A percentile compares a stretch with the other conserved stretches of the same genome.
These are phyloP conservation scores for Antechinus stuartii DNA, from an alignment of 2,113 vertebrate species.

Conservation along the genomic window DNA sequence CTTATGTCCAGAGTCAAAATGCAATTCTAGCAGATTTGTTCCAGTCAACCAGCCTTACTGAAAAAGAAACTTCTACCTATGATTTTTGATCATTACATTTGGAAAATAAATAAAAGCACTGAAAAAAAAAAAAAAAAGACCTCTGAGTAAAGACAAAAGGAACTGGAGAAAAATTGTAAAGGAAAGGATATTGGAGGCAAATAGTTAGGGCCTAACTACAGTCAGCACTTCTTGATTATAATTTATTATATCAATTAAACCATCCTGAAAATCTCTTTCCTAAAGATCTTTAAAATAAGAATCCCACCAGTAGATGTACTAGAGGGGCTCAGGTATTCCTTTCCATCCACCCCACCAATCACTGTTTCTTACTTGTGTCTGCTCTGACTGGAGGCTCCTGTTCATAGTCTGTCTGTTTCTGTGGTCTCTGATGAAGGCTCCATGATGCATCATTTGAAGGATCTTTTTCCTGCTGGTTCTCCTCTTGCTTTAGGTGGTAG, in stretches of 20 bases:
- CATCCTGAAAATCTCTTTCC: not conserved
- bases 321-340: not conserved
- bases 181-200: not conserved
- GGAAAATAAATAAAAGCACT: slow-evolving; percentile 9
- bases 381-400: not conserved
- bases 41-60: not conserved
- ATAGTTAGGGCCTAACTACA: not conserved
- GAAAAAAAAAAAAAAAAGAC: not conserved
- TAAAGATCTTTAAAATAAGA: not conserved
- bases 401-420: slow-evolving; percentile 42
- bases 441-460: slow-evolving; percentile 53
- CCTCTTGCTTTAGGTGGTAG: slow-evolving; percentile 63
- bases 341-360: not conserved
- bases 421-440: slow-evolving; percentile 60
- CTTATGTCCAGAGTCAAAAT: slow-evolving; percentile 8
- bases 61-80: not conserved
- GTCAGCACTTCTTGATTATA: not conserved
- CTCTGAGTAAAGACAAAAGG: not conserved
- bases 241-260: not conserved
- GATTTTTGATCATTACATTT: slow-evolving; percentile 34
- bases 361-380: not conserved
- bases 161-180: not conserved
- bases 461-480: slow-evolving; percentile 66
- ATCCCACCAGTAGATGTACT: not conserved
- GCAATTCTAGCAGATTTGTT: not conserved